Evolutionary conservation across 2,888 invertebrate genomes (phyloP), one percentile per base, ranked within the genome.

Genomic region (Invenusta paracnida): DNA sequence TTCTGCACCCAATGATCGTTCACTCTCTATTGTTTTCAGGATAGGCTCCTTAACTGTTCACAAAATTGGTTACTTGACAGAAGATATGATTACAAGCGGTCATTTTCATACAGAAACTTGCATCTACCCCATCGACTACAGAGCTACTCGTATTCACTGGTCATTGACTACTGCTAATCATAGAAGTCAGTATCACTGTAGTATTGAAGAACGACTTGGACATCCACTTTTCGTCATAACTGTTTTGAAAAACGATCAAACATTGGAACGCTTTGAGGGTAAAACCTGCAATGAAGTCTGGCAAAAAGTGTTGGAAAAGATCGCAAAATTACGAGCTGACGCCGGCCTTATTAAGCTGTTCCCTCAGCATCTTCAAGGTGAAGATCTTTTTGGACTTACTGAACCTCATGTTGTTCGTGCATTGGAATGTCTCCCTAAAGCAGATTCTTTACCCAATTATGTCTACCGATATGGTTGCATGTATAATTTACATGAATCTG

Each of bases 391-490:
- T 91, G 99, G 99, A 0, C 93, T 99, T 67, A 96, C 96, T 0
- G 99, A 99, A 91, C 96, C 97, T 0, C 95, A 96, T 29, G 95
- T 99, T 87, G 95, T 97, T 0, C 93, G 97, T 87, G 96, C 99
- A 73, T 93, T 98, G 67, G 99, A 99, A 92, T 98, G 97, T 85
- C 93, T 99, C 87, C 99, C 99, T 0, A 98, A 99, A 28, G 95
- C 98, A 88, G 99, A 99, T 91, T 96, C 96, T 17, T 93, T 99
- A 87, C 94, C 95, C 67, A 96, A 97, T 92, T 99, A 99, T 93
- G 94, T 95, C 89, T 98, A 98, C 93, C 97, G 97, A 92, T 98
- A 96, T 92, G 98, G 98, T 0, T 94, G 98, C 17, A 96, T 96
- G 91, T 97, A 97, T 30, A 92, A 98, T 88, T 93, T 99, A 88